phyloP scores from a whole-genome alignment of 2,797 vertebrate species.

The Aselliscus stoliczkanus region DNA sequence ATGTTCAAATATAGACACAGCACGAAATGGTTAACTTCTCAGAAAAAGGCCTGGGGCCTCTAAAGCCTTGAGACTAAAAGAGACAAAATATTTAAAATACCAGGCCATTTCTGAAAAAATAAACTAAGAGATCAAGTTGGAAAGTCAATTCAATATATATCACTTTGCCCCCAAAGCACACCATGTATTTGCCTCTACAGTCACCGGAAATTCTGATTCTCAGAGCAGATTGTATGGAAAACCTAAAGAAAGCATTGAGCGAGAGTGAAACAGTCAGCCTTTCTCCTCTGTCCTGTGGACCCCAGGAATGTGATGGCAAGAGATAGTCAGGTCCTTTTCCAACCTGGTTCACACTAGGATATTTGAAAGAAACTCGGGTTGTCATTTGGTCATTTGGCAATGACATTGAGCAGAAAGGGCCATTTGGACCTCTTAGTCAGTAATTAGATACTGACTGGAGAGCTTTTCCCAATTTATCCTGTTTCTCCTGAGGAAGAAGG shows the following conservation, averaged over 20 bases:
- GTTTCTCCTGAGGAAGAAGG: background rate
- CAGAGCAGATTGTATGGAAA: background rate
- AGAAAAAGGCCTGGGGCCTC: background rate
- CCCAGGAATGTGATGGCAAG: background rate
- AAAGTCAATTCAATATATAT: background rate
- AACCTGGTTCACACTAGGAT: background rate
- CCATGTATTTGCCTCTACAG: background rate
- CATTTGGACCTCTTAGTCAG: background rate
- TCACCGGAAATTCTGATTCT: background rate
- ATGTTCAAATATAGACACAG: background rate
- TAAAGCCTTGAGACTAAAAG: background rate
- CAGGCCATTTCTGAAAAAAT: background rate
- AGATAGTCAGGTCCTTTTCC: background rate
- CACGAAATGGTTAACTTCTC: background rate
- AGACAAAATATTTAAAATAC: slow-evolving; percentile 13
- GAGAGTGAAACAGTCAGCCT: background rate
- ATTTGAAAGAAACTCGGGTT: background rate
- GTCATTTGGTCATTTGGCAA: background rate
- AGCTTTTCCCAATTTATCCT: background rate
- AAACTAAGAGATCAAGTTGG: background rate
- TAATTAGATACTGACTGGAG: background rate
- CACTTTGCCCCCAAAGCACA: background rate
- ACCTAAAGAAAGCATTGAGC: background rate
- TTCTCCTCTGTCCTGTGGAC: background rate
- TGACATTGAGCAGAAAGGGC: background rate